Base-by-base conservation (phyloP, 2,888 invertebrate genomes). In the Calliopum simillimum region DNA sequence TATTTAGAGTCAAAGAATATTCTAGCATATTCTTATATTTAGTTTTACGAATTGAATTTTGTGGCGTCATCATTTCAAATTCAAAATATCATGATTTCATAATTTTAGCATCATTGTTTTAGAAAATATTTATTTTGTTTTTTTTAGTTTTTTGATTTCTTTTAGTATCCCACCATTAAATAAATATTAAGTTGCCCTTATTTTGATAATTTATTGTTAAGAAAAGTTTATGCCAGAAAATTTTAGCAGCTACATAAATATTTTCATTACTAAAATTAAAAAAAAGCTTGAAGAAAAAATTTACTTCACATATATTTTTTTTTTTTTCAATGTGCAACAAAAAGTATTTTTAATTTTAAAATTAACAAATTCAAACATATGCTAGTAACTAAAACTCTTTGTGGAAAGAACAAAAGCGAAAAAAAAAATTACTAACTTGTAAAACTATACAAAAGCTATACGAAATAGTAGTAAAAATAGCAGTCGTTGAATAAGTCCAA, bases 401-500 rank as follows among this genome's bases (percentile, higher is more conserved):
- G 14, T n/a, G n/a, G 51, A n/a, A 21, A 51, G 51, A n/a, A 21
- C 13, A 51, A 51, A 21, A 16, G 19, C 51, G 14, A 61, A 4
- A 33, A 16, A 19, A 41, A 43, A 13, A 8, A 53, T 4, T 23
- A 12, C 25, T 64, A 25, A 51, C 19, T 49, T 19, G 14, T 62
- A 46, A 11, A 47, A 19, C 5, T 21, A 70, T 43, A 63, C 67
- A 68, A 66, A 63, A 56, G 68, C 63, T 71, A 71, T 71, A 71
- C 68, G 71, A 71, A 33, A 41, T 33, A 33, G 19, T n/a, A 46
- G n/a, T 59, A 25, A 41, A 33, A 41, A 16, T 59, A 8, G 41
- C 41, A 51, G 59, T 33, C 5, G 47, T 16, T 41, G 14, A 16
- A 4, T 63, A 47, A 63, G 63, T 14, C 14, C 49, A 65, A 23